These are phyloP conservation scores for Drosophila kuntzei DNA, from an alignment of 2,888 invertebrate genomes.

Conservation along the genomic window DNA sequence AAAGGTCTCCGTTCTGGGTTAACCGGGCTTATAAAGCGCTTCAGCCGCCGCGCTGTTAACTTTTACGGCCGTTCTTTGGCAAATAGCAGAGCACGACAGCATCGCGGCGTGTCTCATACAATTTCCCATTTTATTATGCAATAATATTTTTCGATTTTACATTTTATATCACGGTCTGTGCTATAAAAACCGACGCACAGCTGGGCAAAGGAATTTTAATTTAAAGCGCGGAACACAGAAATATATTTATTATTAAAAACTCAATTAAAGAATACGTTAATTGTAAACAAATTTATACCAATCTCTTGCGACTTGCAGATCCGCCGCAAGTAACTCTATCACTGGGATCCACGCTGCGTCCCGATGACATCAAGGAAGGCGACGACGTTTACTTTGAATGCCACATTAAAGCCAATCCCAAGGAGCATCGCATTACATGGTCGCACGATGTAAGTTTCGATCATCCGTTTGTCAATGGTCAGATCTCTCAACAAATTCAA, in stretches of 20 bases:
- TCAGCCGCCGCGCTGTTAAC: constrained; percentile 72
- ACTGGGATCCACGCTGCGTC: constrained; percentile 90
- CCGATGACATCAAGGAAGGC: constrained; percentile 92
- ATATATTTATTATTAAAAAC: constrained; percentile 38
- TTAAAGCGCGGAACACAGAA: constrained; percentile 43
- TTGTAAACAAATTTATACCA: constrained; percentile 29
- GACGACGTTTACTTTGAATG: constrained; percentile 93
- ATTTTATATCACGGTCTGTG: constrained; percentile 58
- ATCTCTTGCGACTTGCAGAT: constrained; percentile 86
- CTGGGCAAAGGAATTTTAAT: constrained; percentile 46
- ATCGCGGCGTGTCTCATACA: constrained; percentile 38
- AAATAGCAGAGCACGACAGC: constrained; percentile 13
- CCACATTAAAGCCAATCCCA: constrained; percentile 91
- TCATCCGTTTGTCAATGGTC: not conserved
- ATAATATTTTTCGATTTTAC: constrained; percentile 80
- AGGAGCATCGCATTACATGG: constrained; percentile 91
- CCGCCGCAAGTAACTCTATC: constrained; percentile 90
- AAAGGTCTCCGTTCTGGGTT: constrained; percentile 38
- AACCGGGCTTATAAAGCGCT: constrained; percentile 69
- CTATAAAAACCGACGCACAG: constrained; percentile 42
- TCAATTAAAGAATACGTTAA: constrained; percentile 58
- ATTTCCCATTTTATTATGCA: constrained; percentile 71
- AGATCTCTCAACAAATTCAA: constrained; percentile 3
- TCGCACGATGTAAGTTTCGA: constrained; percentile 88
- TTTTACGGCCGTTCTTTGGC: constrained; percentile 63